Evolutionary conservation across 2,113 vertebrate species (phyloP), one percentile per base, ranked within the genome.

Genomic region (Microtus oregoni): DNA sequence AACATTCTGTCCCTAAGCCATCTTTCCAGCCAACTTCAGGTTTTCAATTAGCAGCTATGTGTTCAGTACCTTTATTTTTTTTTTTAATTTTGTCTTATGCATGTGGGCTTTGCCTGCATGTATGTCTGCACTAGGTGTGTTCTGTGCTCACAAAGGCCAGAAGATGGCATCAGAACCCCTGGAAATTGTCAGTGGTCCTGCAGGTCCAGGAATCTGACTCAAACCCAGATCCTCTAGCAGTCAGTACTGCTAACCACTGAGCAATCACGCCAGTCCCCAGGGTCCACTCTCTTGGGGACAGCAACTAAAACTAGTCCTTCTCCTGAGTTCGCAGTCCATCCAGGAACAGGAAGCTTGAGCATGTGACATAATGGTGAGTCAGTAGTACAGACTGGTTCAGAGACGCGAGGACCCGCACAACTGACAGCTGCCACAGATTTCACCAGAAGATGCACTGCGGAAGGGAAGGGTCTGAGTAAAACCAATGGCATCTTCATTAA

Each of bases 401-500:
- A 85, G 38, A 96, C 67, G 55, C 22, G 47, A 75, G 47, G 55
- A 81, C 26, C 30, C 73, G 26, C 19, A 5, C 15, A 14, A 91
- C 19, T 63, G 87, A 94, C 38, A 76, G 61, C n/a, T 88, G 10
- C 44, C 76, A 77, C 90, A 77, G 8, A 32, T 72, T 82, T 93
- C 63, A 72, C 5, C 35, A 52, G 35, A 81, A 91, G 28, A 90
- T 61, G 11, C 86, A 87, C 17, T 55, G 41, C 85, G 55, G 22
- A 79, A 28, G 52, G 28, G 38, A 47, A 78, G 20, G 9, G 70
- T 77, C 76, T 92, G 55, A 87, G 82, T 94, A 90, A 83, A 96
- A 86, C 77, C 47, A 10, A 22, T 68, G 20, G 11, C 28, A 85
- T 87, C 17, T 77, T 89, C 77, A 88, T 87, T 77, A 85, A 92